These are phyloP conservation scores for Hypotaenidia okinawae DNA, from an alignment of 2,797 vertebrate genomes.

Conservation along the genomic window DNA sequence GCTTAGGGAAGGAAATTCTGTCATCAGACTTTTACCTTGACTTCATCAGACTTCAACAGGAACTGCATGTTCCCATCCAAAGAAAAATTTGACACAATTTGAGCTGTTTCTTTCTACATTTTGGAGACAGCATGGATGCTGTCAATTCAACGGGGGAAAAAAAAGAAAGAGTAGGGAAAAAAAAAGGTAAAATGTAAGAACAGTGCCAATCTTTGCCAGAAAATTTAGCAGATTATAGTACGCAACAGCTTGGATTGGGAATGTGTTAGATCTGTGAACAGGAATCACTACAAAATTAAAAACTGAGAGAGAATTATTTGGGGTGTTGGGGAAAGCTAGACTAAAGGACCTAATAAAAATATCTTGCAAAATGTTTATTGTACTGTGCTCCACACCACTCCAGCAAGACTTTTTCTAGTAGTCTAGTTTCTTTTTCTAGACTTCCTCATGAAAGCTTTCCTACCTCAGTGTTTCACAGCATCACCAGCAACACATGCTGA, in stretches of 20 bases:
- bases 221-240: not conserved
- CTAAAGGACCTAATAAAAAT: not conserved
- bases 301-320: not conserved
- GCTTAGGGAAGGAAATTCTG: not conserved
- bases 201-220: not conserved
- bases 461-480: accelerated
- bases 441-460: not conserved
- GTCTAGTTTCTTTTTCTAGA: too few relatives aligned
- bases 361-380: not conserved
- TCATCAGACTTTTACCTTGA: not conserved
- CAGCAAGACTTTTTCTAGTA: accelerated
- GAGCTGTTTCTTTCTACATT: accelerated
- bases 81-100: not conserved
- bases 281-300: not conserved
- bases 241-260: slow-evolving; percentile 23
- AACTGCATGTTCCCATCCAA: not conserved
- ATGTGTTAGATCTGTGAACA: not conserved
- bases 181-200: not conserved
- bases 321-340: not conserved
- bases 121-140: not conserved
- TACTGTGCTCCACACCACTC: accelerated
- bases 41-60: not conserved
- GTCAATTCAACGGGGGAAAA: not conserved
- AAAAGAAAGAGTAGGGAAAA: not conserved
- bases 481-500: accelerated